Evolutionary conservation across 2,888 invertebrate genomes (phyloP), one percentile per base, ranked within the genome.

Genomic region (Eupithecia subfuscata): DNA sequence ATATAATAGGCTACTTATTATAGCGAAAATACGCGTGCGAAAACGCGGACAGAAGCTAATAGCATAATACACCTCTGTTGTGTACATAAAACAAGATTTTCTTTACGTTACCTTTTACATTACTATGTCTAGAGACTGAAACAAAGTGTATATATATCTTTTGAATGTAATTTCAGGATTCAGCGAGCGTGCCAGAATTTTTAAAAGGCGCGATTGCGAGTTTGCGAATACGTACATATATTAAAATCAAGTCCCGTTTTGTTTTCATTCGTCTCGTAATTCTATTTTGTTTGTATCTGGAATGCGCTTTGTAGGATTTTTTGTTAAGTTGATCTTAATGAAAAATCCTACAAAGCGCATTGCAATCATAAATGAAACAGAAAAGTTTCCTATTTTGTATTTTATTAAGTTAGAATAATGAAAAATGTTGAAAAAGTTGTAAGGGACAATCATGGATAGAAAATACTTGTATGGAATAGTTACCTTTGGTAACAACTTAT

Each of bases 231-330:
- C 78, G 79, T 77, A 79, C 82, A 79, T 80, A 79, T 80, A 82
- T 82, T 79, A 79, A 80, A 82, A 82, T 82, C 82, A 82, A 80
- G 76, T 80, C 77, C 87, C 84, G 88, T 93, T 93, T 90, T 87
- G 86, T 84, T 88, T 87, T 93, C 92, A 94, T 94, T 91, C 91
- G 87, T 94, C 91, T 92, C 88, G 87, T 91, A 92, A 92, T 92
- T 91, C 87, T 87, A 90, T 93, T 92, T 80, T 90, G 84, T 85
- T 81, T 77, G 85, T 81, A 82, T 85, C 82, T 85, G 86, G 86
- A 87, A 87, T 86, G 84, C 84, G 85, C 84, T 87, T 84, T 82
- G 82, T 80, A 84, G 85, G 84, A 84, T 85, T 88, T 87, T 70
- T 45, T 43, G 45, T 68, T 40, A n/a, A 43, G 68, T 45, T 43